A percentile compares a stretch with the other conserved stretches of the same genome.
phyloP scores from a whole-genome alignment of 2,888 invertebrate genomes.

The Amitus sp. region DNA sequence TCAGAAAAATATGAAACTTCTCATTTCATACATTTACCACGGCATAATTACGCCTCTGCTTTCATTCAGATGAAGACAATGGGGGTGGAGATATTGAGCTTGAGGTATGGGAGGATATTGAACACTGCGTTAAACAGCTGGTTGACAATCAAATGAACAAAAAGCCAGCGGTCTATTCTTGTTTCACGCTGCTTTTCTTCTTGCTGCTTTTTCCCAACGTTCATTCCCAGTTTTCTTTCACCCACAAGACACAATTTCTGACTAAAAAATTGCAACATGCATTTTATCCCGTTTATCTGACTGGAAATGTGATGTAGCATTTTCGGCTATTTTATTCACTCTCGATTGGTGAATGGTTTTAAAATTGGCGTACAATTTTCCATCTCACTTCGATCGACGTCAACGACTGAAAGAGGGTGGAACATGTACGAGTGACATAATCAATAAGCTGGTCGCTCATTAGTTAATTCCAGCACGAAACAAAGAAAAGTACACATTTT shows the following conservation, averaged over 20 bases:
- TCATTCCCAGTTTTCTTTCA: not conserved
- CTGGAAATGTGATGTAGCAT: not conserved
- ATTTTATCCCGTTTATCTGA: too few relatives aligned
- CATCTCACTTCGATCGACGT: not conserved
- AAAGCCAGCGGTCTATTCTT: not conserved
- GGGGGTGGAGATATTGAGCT: conserved; percentile 1
- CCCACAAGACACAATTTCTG: not conserved
- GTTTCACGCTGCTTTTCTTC: not conserved
- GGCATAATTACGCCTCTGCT: conserved; percentile 25
- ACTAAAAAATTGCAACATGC: not conserved
- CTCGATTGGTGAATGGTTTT: not conserved
- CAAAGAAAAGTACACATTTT: too few relatives aligned
- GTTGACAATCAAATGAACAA: not conserved
- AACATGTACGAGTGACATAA: not conserved
- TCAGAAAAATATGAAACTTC: not conserved
- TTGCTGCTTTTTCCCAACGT: not conserved
- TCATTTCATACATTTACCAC: not conserved
- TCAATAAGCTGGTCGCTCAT: not conserved
- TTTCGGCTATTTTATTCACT: not conserved
- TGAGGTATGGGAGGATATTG: not conserved
- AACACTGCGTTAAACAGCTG: conserved; percentile 3
- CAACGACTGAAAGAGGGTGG: not conserved
- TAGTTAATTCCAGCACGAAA: too few relatives aligned
- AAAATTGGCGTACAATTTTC: not conserved
- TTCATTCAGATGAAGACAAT: conserved; percentile 19